Evolutionary conservation across 2,888 invertebrate species (phyloP).

Genomic region (Lithophane socia): DNA sequence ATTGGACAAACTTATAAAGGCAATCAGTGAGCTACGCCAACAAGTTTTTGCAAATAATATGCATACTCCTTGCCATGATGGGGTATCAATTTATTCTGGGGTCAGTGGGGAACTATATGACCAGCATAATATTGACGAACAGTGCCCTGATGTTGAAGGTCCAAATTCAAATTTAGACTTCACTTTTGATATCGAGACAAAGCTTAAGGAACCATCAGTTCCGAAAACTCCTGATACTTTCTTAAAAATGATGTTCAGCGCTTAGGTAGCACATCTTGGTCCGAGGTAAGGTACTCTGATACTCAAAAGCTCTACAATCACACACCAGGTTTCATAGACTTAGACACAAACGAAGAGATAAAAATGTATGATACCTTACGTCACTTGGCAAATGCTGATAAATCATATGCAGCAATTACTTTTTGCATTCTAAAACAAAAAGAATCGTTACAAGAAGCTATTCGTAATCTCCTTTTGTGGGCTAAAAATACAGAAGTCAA

Average conservation of each 20-base stretch:
- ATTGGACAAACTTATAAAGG: too few relatives aligned
- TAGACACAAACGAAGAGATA: neutral
- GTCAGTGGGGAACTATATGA: too few relatives aligned
- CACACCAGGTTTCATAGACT: conserved; percentile 3
- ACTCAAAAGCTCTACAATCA: neutral
- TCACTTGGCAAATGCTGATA: neutral
- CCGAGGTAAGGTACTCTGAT: neutral
- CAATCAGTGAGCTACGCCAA: too few relatives aligned
- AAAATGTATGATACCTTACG: conserved; percentile 1
- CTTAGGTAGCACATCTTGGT: conserved; percentile 5
- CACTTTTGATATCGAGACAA: too few relatives aligned
- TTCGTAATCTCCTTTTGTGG: neutral
- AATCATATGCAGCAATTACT: neutral
- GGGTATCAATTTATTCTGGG: too few relatives aligned
- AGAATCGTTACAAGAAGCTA: neutral
- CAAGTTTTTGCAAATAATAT: too few relatives aligned
- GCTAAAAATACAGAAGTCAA: conserved; percentile 5
- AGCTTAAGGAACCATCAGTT: too few relatives aligned
- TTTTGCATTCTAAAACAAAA: conserved; percentile 7
- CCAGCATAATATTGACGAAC: too few relatives aligned
- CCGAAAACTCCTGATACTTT: too few relatives aligned
- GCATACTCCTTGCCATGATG: too few relatives aligned
- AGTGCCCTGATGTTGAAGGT: too few relatives aligned
- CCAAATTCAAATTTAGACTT: too few relatives aligned
- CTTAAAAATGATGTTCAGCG: neutral